Evolutionary conservation across 2,888 invertebrate genomes (phyloP).

Genomic region (Cephus pygmeus): DNA sequence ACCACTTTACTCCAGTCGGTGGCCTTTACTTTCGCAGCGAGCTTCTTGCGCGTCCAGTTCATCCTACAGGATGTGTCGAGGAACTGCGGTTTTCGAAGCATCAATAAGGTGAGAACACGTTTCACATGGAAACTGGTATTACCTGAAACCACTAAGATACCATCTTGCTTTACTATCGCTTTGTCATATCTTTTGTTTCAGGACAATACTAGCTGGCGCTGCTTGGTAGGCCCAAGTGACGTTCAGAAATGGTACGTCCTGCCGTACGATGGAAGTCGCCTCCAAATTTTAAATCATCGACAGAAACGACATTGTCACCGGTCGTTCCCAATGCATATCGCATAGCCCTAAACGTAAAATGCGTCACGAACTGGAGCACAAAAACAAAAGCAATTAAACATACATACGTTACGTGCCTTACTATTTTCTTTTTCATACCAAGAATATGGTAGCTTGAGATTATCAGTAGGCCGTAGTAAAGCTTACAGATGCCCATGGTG

Average conservation of each 20-base stretch:
- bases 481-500: neutral
- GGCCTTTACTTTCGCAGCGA: constrained; percentile 39
- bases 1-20: constrained; percentile 36
- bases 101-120: constrained; percentile 33
- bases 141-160: neutral
- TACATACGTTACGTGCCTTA: neutral
- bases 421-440: neutral
- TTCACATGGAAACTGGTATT: neutral
- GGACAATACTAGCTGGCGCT: constrained; percentile 58
- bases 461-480: neutral
- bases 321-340: neutral
- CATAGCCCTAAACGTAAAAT: neutral
- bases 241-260: constrained; percentile 58
- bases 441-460: neutral
- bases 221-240: constrained; percentile 58
- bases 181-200: constrained; percentile 29
- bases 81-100: constrained; percentile 32
- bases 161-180: neutral
- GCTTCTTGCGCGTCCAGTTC: constrained; percentile 27
- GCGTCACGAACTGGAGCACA: neutral
- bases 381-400: neutral
- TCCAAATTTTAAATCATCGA: constrained; percentile 15
- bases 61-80: constrained; percentile 18
- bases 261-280: constrained; percentile 35
- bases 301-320: neutral